Percentiles rank a stretch among this genome's conserved stretches.
phyloP scores from a whole-genome alignment of 2,113 vertebrate genomes.

The Macrotis lagotis region DNA sequence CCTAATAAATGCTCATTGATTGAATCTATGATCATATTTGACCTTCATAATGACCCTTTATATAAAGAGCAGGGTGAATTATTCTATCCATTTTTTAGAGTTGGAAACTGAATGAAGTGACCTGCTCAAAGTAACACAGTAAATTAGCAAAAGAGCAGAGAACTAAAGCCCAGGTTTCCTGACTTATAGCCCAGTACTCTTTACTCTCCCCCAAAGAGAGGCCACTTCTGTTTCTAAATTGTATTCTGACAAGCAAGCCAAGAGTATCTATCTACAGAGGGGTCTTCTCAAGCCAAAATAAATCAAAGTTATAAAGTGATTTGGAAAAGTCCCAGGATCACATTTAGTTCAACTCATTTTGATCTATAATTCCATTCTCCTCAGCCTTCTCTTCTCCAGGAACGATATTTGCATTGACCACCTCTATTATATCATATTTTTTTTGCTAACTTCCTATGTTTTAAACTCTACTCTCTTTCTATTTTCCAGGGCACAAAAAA shows the following conservation, averaged over 20 bases:
- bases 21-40: not conserved
- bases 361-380: not conserved
- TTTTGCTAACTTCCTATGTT: not conserved
- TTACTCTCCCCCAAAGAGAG: not conserved
- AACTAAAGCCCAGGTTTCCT: not conserved
- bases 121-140: not conserved
- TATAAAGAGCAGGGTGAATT: not conserved
- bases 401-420: not conserved
- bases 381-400: not conserved
- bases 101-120: not conserved
- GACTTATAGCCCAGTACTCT: not conserved
- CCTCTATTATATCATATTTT: not conserved
- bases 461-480: not conserved
- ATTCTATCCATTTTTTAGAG: not conserved
- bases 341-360: not conserved
- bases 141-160: not conserved
- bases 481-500: not conserved
- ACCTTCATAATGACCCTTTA: not conserved
- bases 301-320: not conserved
- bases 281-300: not conserved
- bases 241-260: not conserved
- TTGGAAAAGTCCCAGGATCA: not conserved
- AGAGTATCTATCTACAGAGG: not conserved
- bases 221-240: not conserved
- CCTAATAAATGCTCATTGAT: not conserved